phyloP scores from a whole-genome alignment of 92 coral and sea anemone genomes.

The Parazoanthus atlanticus region DNA sequence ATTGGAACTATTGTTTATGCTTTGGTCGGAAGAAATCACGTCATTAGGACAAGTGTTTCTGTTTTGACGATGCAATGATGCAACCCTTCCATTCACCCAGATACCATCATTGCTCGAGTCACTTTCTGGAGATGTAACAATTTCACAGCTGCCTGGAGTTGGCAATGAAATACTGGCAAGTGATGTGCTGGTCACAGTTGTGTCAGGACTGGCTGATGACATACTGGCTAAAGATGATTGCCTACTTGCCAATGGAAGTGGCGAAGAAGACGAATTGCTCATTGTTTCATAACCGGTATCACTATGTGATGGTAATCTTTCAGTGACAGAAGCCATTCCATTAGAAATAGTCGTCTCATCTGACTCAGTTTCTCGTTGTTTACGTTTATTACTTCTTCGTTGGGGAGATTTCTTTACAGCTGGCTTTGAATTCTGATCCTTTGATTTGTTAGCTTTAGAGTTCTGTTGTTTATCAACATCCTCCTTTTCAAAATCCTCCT shows the following conservation, averaged over 20 bases:
- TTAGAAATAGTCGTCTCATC: not conserved
- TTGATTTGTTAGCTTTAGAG: not conserved
- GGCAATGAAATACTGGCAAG: not conserved
- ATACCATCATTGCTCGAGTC: not conserved
- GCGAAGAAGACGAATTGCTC: slow-evolving; percentile 3
- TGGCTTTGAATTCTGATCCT: slow-evolving; percentile 8
- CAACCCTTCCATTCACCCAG: not conserved
- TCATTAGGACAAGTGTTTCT: not conserved
- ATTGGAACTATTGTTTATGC: not conserved
- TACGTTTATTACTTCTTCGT: slow-evolving; percentile 28
- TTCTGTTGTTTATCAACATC: not conserved
- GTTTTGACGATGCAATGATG: not conserved
- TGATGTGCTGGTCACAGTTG: not conserved
- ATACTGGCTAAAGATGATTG: not conserved
- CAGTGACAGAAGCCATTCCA: slow-evolving; percentile 9
- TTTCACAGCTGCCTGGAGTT: slow-evolving; percentile 9
- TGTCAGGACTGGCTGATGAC: slow-evolving; percentile 23
- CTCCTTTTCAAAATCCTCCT: not conserved
- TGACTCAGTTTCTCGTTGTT: not conserved
- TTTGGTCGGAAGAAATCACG: not conserved
- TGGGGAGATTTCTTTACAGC: slow-evolving; percentile 6
- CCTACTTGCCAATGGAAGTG: not conserved
- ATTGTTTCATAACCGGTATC: not conserved
- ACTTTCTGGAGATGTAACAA: slow-evolving; percentile 6
- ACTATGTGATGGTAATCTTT: not conserved